Base-by-base conservation (phyloP, 2,113 vertebrate species). In the Puffinus mauretanicus region DNA sequence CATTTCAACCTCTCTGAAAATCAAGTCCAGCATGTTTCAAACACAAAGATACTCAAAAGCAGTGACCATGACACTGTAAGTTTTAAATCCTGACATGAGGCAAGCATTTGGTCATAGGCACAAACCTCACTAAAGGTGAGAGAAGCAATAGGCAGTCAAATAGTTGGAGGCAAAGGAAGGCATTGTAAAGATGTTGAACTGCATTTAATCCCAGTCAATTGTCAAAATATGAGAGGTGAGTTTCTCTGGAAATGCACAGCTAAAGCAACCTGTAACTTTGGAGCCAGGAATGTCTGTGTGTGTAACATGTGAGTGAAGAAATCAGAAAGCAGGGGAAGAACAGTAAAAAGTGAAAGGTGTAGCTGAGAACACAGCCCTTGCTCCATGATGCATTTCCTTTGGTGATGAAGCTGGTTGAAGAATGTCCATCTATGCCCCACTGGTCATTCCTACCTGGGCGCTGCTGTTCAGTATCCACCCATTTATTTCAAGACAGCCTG, bases 1-100 rank as follows among this genome's bases (percentile, higher is more conserved):
- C 87, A 93, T 71, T 95, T 91, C 93, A 90, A 61, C 60, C 40
- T 58, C 61, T 79, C 47, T 86, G 72, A 88, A 95, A 86, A 78
- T 82, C 80, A 87, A 76, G 70, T n/a, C 73, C 65, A 87, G 44
- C 40, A 86, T 29, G 21, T 79, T 90, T 79, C 73, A 89, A 90
- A 84, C 49, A 71, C 44, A 89, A 87, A 54, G 30, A 22, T 30
- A 95, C 24, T 36, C 52, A 79, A 65, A 90, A 96, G 38, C 17
- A 91, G 57, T 12, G 77, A 67, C 38, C 21, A 27, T 27, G 38
- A 76, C 36, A 42, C 26, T 11, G 22, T 27, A 76, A 76, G 64
- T 87, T 73, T 89, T 76, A 87, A 91, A 87, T 61, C 61, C 55
- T 88, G 36, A 83, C 47, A 60, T 12, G 44, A 89, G 91, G 61